Base-by-base conservation (phyloP, 2,888 invertebrate species). In the Ceratothoa steindachneri region DNA sequence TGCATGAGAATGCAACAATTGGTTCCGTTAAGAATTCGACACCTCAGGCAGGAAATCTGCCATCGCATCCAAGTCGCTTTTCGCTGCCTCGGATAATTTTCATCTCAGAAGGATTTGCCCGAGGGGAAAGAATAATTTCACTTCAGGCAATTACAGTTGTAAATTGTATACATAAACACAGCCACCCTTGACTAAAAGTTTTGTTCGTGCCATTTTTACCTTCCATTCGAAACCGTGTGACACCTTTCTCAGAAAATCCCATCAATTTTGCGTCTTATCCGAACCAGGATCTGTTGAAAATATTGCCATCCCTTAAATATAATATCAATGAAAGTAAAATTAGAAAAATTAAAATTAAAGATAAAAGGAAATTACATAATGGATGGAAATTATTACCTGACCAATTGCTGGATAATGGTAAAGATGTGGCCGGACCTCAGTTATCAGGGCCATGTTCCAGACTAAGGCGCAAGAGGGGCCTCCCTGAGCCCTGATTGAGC, bases 371-470 rank as follows among this genome's bases (percentile, higher is more conserved):
- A 22, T 55, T 55, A 5, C 19, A 15, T 41, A 41, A 9, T 9
- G 41, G 41, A 41, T 15, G 41, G 41, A 9, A n/a, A 60, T 60
- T 60, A 60, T 77, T 77, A 77, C 77, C 77, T 77, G 77, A 71
- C 71, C 70, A 72, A 77, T 75, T 69, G 77, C 75, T 24, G 77
- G 75, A 73, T 77, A 77, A 71, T 77, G 77, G 71, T 77, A 77
- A 41, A 77, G 77, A 70, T 77, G 77, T 3, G 75, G 77, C 31
- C 77, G 77, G 65, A 77, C 77, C 73, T 77, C 77, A 12, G 75
- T 75, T 70, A 77, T 75, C 30, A 77, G 77, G 66, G 77, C 77
- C 77, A 77, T 77, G 73, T 64, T 60, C 65, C 68, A 30, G 9
- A 24, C 52, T 24, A 51, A 22, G 12, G n/a, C 60, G n/a, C 60